A percentile compares a stretch with the other conserved stretches of the same genome.
These are phyloP conservation scores for Halocynthia aurantium DNA, from an alignment of 23 tunicate species.

Conservation along the genomic window DNA sequence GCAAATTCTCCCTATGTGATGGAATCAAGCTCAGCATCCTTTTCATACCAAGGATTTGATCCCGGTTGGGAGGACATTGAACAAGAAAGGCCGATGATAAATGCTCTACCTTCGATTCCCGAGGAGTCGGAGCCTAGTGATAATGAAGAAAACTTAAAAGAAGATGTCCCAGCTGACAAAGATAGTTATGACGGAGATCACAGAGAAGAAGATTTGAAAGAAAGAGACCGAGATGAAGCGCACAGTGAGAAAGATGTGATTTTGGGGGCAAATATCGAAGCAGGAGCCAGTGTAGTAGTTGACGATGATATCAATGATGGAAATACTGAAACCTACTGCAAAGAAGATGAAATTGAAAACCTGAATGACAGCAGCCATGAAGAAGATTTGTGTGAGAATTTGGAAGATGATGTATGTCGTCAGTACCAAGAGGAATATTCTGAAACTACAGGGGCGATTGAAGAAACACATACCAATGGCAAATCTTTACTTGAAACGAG, in stretches of 20 bases:
- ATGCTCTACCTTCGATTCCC: not conserved
- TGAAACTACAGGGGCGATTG: no score
- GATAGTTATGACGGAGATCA: not conserved
- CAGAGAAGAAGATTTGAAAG: not conserved
- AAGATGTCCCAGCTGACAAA: not conserved
- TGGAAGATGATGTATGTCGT: no score
- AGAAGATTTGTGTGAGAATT: no score
- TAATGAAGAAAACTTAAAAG: not conserved
- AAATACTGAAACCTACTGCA: no score
- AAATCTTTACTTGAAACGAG: no score
- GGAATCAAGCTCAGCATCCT: not conserved
- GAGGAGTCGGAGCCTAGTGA: conserved; percentile 28
- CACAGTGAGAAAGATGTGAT: not conserved
- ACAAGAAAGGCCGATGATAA: not conserved
- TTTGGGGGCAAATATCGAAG: not conserved
- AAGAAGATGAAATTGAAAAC: no score
- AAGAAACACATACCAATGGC: no score
- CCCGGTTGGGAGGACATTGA: conserved; percentile 21
- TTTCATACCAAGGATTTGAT: conserved; percentile 17
- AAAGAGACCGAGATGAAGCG: not conserved
- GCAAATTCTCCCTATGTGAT: not conserved
- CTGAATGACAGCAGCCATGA: no score
- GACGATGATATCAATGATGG: not conserved
- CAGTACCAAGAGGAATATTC: no score
- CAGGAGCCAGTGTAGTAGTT: not conserved